Evolutionary conservation across 2,888 invertebrate genomes (phyloP), one percentile per base, ranked within the genome.

Genomic region (Neuroscelio doddi): DNA sequence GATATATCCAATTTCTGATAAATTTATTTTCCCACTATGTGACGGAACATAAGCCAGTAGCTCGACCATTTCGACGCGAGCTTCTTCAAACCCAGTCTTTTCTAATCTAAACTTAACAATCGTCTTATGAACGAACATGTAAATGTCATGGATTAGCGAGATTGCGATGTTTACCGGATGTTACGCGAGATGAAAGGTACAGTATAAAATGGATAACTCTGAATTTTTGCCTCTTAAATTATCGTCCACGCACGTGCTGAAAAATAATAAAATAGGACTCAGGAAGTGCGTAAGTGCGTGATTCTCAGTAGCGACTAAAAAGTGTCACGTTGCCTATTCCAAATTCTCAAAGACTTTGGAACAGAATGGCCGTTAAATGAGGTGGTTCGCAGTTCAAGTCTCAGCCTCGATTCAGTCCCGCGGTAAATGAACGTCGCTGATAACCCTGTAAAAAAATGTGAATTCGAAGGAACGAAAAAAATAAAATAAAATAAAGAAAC

Each of bases 91-190:
- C 24, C 26, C 41, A 41, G 41, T 24, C 41, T 41, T 41, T 24
- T 24, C 41, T 41, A 41, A 41, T 38, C 12, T 14, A 21, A 5
- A 21, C n/a, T 30, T 8, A 30, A 10, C 36, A 1, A 14, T 36
- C 1, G 15, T 14, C 12, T 10, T 30, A 14, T 36, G 7, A 9
- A 39, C 9, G 39, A 21, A n/a, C n/a, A 34, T 52, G 57, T 52
- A 8, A 57, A 64, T 44, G 64, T 57, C 50, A 50, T 57, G 58
- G 39, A 64, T 52, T 34, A 53, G 45, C 49, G 49, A 53, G n/a
- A 49, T 16, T 36, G 34, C 52, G 53, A 61, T 36, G 41, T 29
- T 32, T 39, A 21, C 24, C 45, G 51, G 29, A 47, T 27, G 38
- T 29, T 17, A 15, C 12, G 44, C 29, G 41, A 42, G 30, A 16